These are phyloP conservation scores for Acanthurus lineatus DNA, from an alignment of 2,797 vertebrate genomes.

Conservation along the genomic window DNA sequence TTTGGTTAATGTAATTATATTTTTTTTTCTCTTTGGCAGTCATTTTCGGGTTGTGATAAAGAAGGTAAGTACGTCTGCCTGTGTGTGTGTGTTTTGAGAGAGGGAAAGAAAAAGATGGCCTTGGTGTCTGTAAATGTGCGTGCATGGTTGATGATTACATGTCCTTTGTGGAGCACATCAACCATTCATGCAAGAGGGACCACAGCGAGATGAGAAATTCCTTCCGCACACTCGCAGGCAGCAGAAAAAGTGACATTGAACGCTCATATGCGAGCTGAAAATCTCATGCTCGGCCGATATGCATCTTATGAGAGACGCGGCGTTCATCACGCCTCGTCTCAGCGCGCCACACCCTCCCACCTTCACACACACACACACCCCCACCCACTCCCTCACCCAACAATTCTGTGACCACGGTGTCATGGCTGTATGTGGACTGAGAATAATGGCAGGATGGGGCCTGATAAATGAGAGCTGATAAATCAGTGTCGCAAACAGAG, in stretches of 20 bases:
- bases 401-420: conserved; percentile 56
- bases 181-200: conserved; percentile 70
- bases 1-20: conserved; percentile 48
- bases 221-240: conserved; percentile 36
- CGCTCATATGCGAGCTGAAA: conserved; percentile 58
- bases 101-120: conserved; percentile 31
- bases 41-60: conserved; percentile 44
- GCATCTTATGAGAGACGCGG: conserved; percentile 71
- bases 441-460: conserved; percentile 69
- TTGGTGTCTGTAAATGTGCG: conserved; percentile 48
- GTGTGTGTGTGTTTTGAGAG: conserved; percentile 1
- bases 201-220: conserved; percentile 71
- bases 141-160: conserved; percentile 65
- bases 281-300: conserved; percentile 72
- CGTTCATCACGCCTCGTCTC: conserved; percentile 60
- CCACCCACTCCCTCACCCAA: no score
- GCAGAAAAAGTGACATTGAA: conserved; percentile 74
- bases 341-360: neutral
- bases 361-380: neutral
- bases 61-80: conserved; percentile 1
- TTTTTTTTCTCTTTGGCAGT: conserved; percentile 10
- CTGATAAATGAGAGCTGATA: conserved; percentile 78
- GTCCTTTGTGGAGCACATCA: conserved; percentile 72
- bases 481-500: conserved; percentile 71
- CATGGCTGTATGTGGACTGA: conserved; percentile 58